Evolutionary conservation across 2,888 invertebrate genomes (phyloP), one percentile per base, ranked within the genome.

Genomic region (Drosophila pseudotalamancana): DNA sequence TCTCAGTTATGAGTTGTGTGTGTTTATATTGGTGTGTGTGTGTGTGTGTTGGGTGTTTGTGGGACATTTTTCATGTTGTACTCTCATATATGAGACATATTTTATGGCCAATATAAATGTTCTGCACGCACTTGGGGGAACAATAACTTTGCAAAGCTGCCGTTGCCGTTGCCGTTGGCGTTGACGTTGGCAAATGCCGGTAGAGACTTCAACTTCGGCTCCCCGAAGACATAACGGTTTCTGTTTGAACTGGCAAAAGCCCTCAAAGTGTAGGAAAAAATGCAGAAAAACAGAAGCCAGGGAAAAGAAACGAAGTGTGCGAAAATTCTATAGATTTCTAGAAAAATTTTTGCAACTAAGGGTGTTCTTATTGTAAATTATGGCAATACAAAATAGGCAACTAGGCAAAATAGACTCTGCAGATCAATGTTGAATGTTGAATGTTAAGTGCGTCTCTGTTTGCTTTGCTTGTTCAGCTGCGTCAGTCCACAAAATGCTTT

Each of bases 61-160:
- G 43, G 49, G 32, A 72, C 70, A 75, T 67, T 63, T 77, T 72
- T 65, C 77, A 80, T 55, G 43, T 53, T 11, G 29, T 56, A 54
- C 66, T 59, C 37, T 35, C 42, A 57, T 49, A 51, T 56, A 72
- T 78, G 60, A 55, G 56, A 75, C 69, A 84, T 76, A 81, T 77
- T 82, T 82, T 82, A 82, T 82, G 77, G 77, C 83, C 86, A 82
- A 82, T 79, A 85, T 75, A 82, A 85, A 83, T 80, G 72, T 72
- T 55, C 80, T 56, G 86, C 78, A 81, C 77, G 81, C 81, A 81
- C 85, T 81, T 68, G 71, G 73, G 81, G 66, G 68, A 78, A 77
- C 61, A 81, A 81, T 85, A 85, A 82, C 79, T 81, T 69, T 62
- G 65, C 66, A 63, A 70, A 51, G 70, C 59, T 73, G 74, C 72